These are phyloP conservation scores for Notodonta ziczac DNA, from an alignment of 2,888 invertebrate genomes.

Conservation along the genomic window DNA sequence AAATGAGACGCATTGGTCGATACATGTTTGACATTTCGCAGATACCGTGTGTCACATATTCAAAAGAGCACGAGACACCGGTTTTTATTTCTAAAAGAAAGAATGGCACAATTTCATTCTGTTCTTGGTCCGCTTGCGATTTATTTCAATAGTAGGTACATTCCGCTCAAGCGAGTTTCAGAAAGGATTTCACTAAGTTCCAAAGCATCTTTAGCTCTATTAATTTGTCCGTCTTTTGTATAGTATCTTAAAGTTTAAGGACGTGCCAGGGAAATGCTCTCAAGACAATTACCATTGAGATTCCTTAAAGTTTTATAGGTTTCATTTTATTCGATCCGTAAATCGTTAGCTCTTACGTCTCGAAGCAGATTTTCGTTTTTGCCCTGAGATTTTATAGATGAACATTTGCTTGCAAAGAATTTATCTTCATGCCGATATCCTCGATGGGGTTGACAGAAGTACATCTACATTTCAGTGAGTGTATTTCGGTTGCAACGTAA, in stretches of 20 bases:
- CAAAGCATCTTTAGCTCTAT: conserved; percentile 55
- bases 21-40: conserved; percentile 13
- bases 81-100: conserved; percentile 61
- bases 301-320: conserved; percentile 46
- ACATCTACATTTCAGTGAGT: too few species aligned
- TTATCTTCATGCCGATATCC: too few species aligned
- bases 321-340: conserved; percentile 42
- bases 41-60: conserved; percentile 41
- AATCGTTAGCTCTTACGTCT: conserved; percentile 40
- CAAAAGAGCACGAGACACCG: conserved; percentile 65
- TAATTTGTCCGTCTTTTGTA: conserved; percentile 51
- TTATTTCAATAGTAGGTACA: conserved; percentile 64
- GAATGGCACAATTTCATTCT: conserved; percentile 62
- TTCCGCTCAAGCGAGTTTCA: conserved; percentile 49
- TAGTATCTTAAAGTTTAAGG: conserved; percentile 40
- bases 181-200: conserved; percentile 48
- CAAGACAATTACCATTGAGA: conserved; percentile 46
- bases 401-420: neutral
- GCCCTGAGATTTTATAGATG: conserved; percentile 26
- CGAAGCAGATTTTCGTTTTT: conserved; percentile 31
- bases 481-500: too few species aligned
- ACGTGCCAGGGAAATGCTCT: conserved; percentile 43
- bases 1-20: conserved; percentile 5
- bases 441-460: too few species aligned
- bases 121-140: conserved; percentile 61